A percentile compares a stretch with the other conserved stretches of the same genome.
Conservation (phyloP, 2,797 vertebrate genomes). For the Cynodonichthys magdalenae region DNA sequence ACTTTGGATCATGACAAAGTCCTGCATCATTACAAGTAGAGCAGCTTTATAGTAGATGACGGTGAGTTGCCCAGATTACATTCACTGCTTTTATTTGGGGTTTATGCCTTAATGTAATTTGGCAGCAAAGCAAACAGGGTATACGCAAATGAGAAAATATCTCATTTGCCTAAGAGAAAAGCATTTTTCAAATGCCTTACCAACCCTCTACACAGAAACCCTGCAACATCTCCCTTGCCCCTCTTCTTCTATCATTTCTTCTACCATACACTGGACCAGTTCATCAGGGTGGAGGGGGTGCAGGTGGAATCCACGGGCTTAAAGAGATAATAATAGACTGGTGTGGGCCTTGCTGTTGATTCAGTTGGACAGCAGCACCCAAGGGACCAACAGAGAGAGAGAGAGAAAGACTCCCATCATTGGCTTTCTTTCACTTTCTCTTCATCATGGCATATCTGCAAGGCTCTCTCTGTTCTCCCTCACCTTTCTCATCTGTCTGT, state of each 20-base stretch:
- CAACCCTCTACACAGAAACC: conserved; percentile 19
- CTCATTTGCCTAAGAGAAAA: conserved; percentile 35
- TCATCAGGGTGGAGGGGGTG: conserved; percentile 66
- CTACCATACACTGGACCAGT: conserved; percentile 68
- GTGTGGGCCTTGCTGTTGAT: conserved; percentile 77
- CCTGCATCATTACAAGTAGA: background rate
- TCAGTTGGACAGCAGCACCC: conserved; percentile 78
- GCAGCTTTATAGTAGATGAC: background rate
- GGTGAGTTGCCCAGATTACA: background rate
- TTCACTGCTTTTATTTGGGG: background rate
- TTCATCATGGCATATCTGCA: conserved; percentile 56
- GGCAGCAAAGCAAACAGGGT: too few relatives aligned
- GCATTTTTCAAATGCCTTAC: conserved; percentile 39
- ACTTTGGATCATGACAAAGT: background rate
- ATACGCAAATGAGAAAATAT: background rate
- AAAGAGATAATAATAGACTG: conserved; percentile 82
- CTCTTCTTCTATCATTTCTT: conserved; percentile 24
- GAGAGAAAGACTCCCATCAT: conserved; percentile 47
- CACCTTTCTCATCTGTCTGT: conserved; percentile 48
- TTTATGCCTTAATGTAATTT: too few relatives aligned
- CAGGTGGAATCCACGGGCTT: conserved; percentile 74
- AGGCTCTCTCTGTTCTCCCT: conserved; percentile 43
- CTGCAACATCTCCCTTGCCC: conserved; percentile 31
- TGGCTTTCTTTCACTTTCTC: conserved; percentile 67
- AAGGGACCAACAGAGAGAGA: conserved; percentile 54